Percentiles rank a stretch among this genome's conserved stretches.
Evolutionary conservation across 2,797 vertebrate genomes (phyloP).

Genomic region (Hoplostethus atlanticus): DNA sequence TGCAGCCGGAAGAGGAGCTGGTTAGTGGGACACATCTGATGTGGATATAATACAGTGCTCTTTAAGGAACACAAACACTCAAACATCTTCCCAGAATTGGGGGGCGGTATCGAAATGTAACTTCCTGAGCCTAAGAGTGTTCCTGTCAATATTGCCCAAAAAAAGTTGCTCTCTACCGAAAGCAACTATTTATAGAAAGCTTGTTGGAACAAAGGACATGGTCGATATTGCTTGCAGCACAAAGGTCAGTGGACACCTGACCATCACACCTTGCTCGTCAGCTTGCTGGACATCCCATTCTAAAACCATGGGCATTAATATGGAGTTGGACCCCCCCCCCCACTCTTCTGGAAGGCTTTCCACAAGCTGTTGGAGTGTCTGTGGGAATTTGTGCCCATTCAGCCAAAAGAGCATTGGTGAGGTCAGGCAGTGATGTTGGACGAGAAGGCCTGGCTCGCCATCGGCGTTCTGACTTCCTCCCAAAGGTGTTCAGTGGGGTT

Average conservation of each 20-base stretch:
- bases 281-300: too few species aligned
- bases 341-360: too few species aligned
- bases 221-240: conserved; percentile 50
- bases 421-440: too few species aligned
- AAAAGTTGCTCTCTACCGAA: conserved; percentile 36
- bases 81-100: conserved; percentile 38
- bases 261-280: too few species aligned
- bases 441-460: too few species aligned
- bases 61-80: conserved; percentile 28
- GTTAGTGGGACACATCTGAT: conserved; percentile 40
- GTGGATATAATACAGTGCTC: conserved; percentile 21
- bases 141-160: conserved; percentile 35
- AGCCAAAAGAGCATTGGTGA: too few species aligned
- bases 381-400: too few species aligned
- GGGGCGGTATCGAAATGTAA: conserved; percentile 25
- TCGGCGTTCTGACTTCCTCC: too few species aligned
- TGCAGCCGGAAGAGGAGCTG: background rate
- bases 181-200: conserved; percentile 50
- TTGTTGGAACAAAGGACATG: conserved; percentile 51
- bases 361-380: too few species aligned
- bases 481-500: too few species aligned
- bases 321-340: too few species aligned
- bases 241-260: conserved; percentile 33
- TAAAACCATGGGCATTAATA: too few species aligned
- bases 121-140: conserved; percentile 22